Evolutionary conservation across 2,888 invertebrate species (phyloP), one percentile per base, ranked within the genome.

Genomic region (Hipparchia semele): DNA sequence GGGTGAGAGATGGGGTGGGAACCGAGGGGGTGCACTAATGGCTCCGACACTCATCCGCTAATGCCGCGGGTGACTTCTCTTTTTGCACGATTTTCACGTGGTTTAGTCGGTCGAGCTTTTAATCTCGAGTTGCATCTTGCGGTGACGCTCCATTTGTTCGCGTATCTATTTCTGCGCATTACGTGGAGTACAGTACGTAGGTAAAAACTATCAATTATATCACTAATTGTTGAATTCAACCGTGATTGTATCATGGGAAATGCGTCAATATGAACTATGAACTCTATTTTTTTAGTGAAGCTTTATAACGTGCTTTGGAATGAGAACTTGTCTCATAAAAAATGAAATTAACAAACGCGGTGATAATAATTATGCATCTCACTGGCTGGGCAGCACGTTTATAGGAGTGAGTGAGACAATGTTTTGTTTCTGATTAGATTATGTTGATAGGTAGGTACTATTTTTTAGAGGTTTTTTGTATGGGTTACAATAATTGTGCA

Each of bases 1-100:
- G 84, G 84, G 78, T 77, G 76, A 78, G 77, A 81, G 81, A 79
- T 74, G 77, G 82, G 74, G 73, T 80, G 80, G 76, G 72, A 79
- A 71, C 79, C 79, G 83, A 81, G 84, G 85, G 86, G 86, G 86
- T 80, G 87, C 92, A 89, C 93, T 94, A 94, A 94, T 93, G 93
- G 93, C 89, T 90, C 92, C 93, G 90, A 93, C 93, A 94, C 93
- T 93, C 93, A 94, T 93, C 92, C 93, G 92, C 93, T 94, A 94
- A 94, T 94, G 93, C 93, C 92, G 92, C 90, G 92, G 92, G 92
- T 92, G 90, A 93, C 91, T 93, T 92, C 87, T 91, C 91, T 94
- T 92, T 94, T 93, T 93, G 93, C 88, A 80, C 92, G 91, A 92
- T 93, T 92, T 94, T 92, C 93, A 92, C 92, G 92, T 93, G 93